phyloP scores from a whole-genome alignment of 2,888 invertebrate species.

The Anarsia innoxiella region DNA sequence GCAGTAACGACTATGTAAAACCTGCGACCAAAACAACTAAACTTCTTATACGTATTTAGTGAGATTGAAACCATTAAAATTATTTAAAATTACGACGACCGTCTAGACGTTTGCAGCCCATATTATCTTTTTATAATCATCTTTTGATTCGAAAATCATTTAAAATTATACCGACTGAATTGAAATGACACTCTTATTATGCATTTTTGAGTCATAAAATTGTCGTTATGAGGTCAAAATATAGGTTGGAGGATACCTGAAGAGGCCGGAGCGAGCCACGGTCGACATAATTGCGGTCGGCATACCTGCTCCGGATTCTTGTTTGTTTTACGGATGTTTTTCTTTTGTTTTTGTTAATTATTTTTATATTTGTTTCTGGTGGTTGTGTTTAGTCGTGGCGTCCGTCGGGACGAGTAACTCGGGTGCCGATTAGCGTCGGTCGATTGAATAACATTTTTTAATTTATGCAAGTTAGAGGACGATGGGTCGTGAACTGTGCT shows the following conservation, averaged over 20 bases:
- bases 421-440: slow-evolving; percentile 27
- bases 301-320: slow-evolving; percentile 46
- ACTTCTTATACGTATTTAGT: too few relatives aligned
- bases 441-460: slow-evolving; percentile 25
- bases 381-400: slow-evolving; percentile 13
- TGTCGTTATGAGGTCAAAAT: slow-evolving; percentile 51
- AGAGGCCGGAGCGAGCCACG: slow-evolving; percentile 31
- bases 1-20: too few relatives aligned
- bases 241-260: slow-evolving; percentile 48
- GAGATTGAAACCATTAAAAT: too few relatives aligned
- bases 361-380: slow-evolving; percentile 15
- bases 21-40: too few relatives aligned
- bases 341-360: slow-evolving; percentile 28
- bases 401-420: slow-evolving; percentile 29
- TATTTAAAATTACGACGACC: too few relatives aligned
- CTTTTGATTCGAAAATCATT: slow-evolving; percentile 8
- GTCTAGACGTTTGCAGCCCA: too few relatives aligned
- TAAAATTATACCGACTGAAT: slow-evolving; percentile 26
- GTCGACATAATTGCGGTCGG: slow-evolving; percentile 44
- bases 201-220: slow-evolving; percentile 33
- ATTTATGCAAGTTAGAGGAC: too few relatives aligned
- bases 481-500: too few relatives aligned
- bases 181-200: slow-evolving; percentile 31
- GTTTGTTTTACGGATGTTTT: slow-evolving; percentile 51
- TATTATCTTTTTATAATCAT: too few relatives aligned